Evolutionary conservation across 2,888 invertebrate species (phyloP), one percentile per base, ranked within the genome.

Genomic region (Macaria notata): DNA sequence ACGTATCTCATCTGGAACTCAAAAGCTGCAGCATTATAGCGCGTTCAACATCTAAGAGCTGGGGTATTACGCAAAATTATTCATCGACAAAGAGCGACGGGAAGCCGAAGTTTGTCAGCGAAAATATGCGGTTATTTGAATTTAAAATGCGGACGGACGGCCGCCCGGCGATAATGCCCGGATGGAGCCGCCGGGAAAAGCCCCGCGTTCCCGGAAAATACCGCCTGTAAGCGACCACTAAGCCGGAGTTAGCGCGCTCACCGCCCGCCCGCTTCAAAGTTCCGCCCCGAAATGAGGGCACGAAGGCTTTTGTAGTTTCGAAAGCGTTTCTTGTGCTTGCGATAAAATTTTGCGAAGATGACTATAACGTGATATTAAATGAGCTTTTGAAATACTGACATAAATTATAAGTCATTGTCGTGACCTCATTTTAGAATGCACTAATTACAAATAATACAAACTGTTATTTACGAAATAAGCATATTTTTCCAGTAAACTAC

Each of bases 71-170:
- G 71, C 70, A 71, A 77, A 78, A 74, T 75, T 76, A 78, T 78
- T 73, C 72, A 51, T 68, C 64, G 68, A 71, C 73, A 76, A 76
- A 73, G 73, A 70, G 66, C 63, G 68, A 49, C 50, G 54, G 55
- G 59, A 64, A 61, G 63, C 51, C 56, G 62, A 73, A 79, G 72
- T 76, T 77, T 64, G 68, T 68, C 69, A 69, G 66, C 68, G 64
- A 71, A 73, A 79, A 75, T 77, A 64, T 72, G 75, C 64, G 70
- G 73, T 69, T 75, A 79, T 80, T 80, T 78, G 76, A 81, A 83
- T 81, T 83, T 82, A 70, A 83, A 84, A 82, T 83, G 73, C 68
- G 70, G 75, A 71, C 66, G 75, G 73, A 68, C 66, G 75, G 72
- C 61, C 68, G 70, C 55, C 61, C 65, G 66, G 71, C 70, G 77